These are phyloP conservation scores for Trichogramma evanescens DNA, from an alignment of 2,888 invertebrate genomes.

Conservation along the genomic window DNA sequence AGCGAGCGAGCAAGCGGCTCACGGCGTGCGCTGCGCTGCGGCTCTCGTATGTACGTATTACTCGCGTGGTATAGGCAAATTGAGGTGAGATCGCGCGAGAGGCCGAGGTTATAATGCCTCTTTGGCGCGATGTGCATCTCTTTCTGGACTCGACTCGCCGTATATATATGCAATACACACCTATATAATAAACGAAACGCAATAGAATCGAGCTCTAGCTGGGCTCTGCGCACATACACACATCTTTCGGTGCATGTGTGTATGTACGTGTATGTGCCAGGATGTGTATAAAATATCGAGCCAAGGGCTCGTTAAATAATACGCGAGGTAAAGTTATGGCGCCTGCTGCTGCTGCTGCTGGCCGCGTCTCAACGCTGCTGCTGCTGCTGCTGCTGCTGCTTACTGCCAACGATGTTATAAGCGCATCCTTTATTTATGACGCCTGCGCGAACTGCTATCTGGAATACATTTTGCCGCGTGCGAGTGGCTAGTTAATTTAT, in stretches of 20 bases:
- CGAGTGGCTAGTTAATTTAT: no score
- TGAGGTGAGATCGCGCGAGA: constrained; percentile 45
- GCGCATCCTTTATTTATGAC: no score
- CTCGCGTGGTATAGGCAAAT: constrained; percentile 46
- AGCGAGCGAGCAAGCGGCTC: constrained; percentile 11
- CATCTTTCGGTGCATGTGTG: background rate
- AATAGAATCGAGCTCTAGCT: constrained; percentile 1
- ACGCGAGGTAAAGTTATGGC: no score
- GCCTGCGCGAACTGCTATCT: no score
- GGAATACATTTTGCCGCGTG: no score
- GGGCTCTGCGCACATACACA: background rate
- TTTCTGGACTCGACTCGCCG: constrained; percentile 6
- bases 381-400: no score
- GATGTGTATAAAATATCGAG: no score
- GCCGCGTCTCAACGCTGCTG: no score
- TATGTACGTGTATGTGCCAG: no score
- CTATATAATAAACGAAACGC: constrained; percentile 15
- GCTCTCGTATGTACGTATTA: constrained; percentile 32
- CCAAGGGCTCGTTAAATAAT: no score
- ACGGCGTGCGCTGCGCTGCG: constrained; percentile 3
- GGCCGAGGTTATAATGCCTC: constrained; percentile 38
- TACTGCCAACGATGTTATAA: no score
- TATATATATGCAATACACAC: constrained; percentile 5
- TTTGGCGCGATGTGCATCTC: background rate
- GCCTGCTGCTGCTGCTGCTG: no score